Percentiles rank a stretch among this genome's conserved stretches.
These are phyloP conservation scores for Drosophila paulistorum DNA, from an alignment of 1,140 invertebrate species.

Conservation along the genomic window DNA sequence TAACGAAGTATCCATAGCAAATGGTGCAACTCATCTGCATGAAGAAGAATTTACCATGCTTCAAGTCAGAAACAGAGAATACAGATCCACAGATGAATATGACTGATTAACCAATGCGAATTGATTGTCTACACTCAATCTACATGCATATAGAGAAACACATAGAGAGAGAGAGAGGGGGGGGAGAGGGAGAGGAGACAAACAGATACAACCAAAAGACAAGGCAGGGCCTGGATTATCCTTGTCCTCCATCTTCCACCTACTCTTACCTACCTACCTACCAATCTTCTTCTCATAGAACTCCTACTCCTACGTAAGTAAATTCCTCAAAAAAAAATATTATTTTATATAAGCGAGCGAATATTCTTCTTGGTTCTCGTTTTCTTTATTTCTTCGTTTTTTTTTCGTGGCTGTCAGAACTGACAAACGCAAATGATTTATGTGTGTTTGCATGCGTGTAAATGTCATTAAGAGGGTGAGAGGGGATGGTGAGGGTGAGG, in stretches of 20 bases:
- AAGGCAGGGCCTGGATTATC: constrained; percentile 39
- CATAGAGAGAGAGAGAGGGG: background rate
- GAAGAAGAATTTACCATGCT: constrained; percentile 6
- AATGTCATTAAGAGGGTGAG: constrained; percentile 72
- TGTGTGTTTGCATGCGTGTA: constrained; percentile 81
- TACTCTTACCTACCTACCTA: constrained; percentile 8
- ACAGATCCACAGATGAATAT: constrained; percentile 42
- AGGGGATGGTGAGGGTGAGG: background rate
- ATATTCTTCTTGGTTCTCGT: constrained; percentile 13
- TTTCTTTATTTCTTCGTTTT: constrained; percentile 23
- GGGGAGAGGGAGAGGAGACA: constrained; percentile 8
- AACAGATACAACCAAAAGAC: background rate
- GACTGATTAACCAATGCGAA: constrained; percentile 75
- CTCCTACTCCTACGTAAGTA: constrained; percentile 43
- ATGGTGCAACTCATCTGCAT: constrained; percentile 18
- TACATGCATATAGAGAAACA: constrained; percentile 21
- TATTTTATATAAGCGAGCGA: constrained; percentile 35
- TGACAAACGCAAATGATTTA: constrained; percentile 82
- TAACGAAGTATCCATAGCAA: constrained; percentile 11
- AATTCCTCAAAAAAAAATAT: constrained; percentile 40
- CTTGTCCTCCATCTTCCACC: constrained; percentile 31
- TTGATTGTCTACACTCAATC: constrained; percentile 74
- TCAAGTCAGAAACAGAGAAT: constrained; percentile 21
- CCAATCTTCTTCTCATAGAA: background rate
- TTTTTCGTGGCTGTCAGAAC: constrained; percentile 73